These are phyloP conservation scores for Pterocles gutturalis DNA, from an alignment of 2,113 vertebrate species.

Conservation along the genomic window DNA sequence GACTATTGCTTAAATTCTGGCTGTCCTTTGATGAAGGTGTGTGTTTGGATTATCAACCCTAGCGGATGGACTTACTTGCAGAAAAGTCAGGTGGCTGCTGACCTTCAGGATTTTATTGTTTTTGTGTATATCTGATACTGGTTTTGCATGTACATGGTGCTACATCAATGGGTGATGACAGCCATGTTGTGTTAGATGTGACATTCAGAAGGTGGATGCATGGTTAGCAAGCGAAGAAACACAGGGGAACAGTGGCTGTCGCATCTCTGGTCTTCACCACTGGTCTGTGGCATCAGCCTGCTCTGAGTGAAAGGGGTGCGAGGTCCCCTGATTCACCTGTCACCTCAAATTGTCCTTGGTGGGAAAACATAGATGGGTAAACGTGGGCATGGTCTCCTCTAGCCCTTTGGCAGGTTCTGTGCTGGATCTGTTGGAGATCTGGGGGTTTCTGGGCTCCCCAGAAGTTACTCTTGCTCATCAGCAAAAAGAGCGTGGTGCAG, in stretches of 20 bases:
- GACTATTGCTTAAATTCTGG: neutral
- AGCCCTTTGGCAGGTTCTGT: rapidly evolving
- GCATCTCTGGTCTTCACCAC: neutral
- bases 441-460: neutral
- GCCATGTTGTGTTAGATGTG: neutral
- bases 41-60: neutral
- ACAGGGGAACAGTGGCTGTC: neutral
- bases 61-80: neutral
- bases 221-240: neutral
- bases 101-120: neutral
- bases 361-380: neutral
- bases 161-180: neutral
- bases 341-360: neutral
- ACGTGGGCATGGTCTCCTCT: neutral
- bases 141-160: neutral
- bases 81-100: neutral
- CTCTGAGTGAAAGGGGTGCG: rapidly evolving
- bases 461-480: neutral
- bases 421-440: neutral
- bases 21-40: neutral
- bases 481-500: neutral
- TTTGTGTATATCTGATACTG: neutral
- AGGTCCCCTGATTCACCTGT: neutral
- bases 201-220: neutral
- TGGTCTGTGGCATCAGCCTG: neutral